Base-by-base conservation (phyloP, 2,113 vertebrate species). In the Poeciliopsis turrubarensis region DNA sequence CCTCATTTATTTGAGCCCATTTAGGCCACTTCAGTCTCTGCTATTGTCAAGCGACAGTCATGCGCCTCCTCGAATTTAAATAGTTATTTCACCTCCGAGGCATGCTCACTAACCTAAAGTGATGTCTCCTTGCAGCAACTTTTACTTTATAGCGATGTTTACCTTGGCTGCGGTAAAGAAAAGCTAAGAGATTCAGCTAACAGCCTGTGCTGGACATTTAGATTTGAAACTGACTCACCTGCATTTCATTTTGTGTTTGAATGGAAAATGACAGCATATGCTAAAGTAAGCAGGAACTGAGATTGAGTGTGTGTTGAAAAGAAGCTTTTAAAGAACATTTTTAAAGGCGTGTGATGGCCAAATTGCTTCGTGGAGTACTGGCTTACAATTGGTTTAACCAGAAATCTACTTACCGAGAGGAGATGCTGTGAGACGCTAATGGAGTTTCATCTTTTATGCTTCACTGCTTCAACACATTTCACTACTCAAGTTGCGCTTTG, bases 391-490 rank as follows among this genome's bases (percentile, higher is more conserved):
- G 51, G 17, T n/a, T n/a, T 7, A 57, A 57, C 25, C 51, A 1
- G 51, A n/a, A n/a, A 57, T 25, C 51, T n/a, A n/a, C 25, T 57
- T 10, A 17, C 51, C 10, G 22, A 57, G 19, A 54, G 22, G 29
- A 31, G 61, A 32, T 22, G 32, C 27, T 31, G 29, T 9, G 9
- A 41, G 0, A 47, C 41, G 65, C 60, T 41, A 44, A 75, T 75
- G 54, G n/a, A 76, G 61, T 77, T 30, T 63, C 67, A 61, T 64
- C 66, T 54, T 17, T 34, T 51, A 54, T 67, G 39, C 5, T 25
- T 60, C 0, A 37, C 68, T 78, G 81, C 70, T 78, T 71, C 57
- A 79, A 70, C 77, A 76, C 32, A 19, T 64, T 68, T 77, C 47
- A 68, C 65, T 65, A 41, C 60, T 85, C n/a, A 0, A 78, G 30